Percentiles rank a stretch among this genome's conserved stretches.
These are phyloP conservation scores for Drosophila sturtevanti DNA, from an alignment of 1,140 invertebrate genomes.

Conservation along the genomic window DNA sequence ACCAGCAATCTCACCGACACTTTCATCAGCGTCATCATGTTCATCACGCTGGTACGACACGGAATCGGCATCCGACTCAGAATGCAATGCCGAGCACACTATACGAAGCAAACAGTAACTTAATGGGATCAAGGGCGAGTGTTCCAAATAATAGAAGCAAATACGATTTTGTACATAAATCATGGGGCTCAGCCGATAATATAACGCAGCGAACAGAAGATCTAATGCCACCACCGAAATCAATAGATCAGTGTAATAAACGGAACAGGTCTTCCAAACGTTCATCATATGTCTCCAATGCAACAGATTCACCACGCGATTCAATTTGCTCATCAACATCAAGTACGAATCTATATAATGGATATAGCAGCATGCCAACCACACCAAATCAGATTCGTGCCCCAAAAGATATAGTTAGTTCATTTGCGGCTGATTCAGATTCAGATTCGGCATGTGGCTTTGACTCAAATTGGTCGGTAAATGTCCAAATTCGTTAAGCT, in stretches of 20 bases:
- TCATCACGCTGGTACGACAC: slow-evolving; percentile 78
- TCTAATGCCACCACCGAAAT: slow-evolving; percentile 89
- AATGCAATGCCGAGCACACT: slow-evolving; percentile 65
- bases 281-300: slow-evolving; percentile 84
- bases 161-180: slow-evolving; percentile 85
- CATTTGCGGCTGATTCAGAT: slow-evolving; percentile 84
- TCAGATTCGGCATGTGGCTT: slow-evolving; percentile 93
- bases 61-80: slow-evolving; percentile 72
- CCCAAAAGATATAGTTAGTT: slow-evolving; percentile 62
- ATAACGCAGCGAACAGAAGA: slow-evolving; percentile 85
- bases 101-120: slow-evolving; percentile 51
- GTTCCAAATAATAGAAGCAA: slow-evolving; percentile 83
- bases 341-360: slow-evolving; percentile 74
- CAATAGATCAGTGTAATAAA: slow-evolving; percentile 85
- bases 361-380: slow-evolving; percentile 85
- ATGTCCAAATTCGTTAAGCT: slow-evolving; percentile 50
- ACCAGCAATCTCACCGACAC: slow-evolving; percentile 82
- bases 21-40: slow-evolving; percentile 81
- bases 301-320: slow-evolving; percentile 72
- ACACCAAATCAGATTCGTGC: slow-evolving; percentile 85
- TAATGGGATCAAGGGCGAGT: slow-evolving; percentile 59
- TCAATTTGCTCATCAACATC: slow-evolving; percentile 76
- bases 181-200: slow-evolving; percentile 94
- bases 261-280: slow-evolving; percentile 84
- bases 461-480: slow-evolving; percentile 87